These are phyloP conservation scores for Parnassius orleans DNA, from an alignment of 2,888 invertebrate species.

Conservation along the genomic window DNA sequence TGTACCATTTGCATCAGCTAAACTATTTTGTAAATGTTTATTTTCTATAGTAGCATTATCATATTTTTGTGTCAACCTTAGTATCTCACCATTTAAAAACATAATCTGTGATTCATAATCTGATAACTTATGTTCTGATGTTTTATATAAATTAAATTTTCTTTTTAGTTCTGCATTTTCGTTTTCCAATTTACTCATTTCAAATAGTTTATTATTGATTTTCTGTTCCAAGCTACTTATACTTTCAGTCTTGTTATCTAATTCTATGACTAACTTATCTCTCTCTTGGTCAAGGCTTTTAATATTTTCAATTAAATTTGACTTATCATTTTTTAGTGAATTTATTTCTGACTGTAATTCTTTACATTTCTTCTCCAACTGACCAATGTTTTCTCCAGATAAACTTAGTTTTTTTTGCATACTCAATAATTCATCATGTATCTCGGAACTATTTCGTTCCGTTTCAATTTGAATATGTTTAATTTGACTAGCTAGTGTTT, in stretches of 20 bases:
- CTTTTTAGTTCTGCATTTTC: slow-evolving; percentile 79
- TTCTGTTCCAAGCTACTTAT: slow-evolving; percentile 84
- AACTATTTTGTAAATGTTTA: slow-evolving; percentile 87
- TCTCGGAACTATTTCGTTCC: slow-evolving; percentile 85
- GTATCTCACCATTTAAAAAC: slow-evolving; percentile 81
- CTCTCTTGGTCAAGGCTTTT: slow-evolving; percentile 86
- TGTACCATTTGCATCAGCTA: slow-evolving; percentile 84
- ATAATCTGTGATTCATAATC: slow-evolving; percentile 78
- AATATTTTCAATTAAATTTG: slow-evolving; percentile 82
- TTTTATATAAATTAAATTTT: slow-evolving; percentile 67
- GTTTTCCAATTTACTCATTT: slow-evolving; percentile 76
- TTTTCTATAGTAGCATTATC: slow-evolving; percentile 84
- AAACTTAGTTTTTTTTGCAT: slow-evolving; percentile 83
- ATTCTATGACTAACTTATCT: slow-evolving; percentile 83
- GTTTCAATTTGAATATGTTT: slow-evolving; percentile 89
- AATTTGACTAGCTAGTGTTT: slow-evolving; percentile 71
- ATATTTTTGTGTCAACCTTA: slow-evolving; percentile 75
- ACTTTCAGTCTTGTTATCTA: slow-evolving; percentile 88
- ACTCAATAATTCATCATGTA: slow-evolving; percentile 84
- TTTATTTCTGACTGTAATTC: slow-evolving; percentile 82
- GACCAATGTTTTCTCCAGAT: slow-evolving; percentile 79
- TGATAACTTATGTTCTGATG: slow-evolving; percentile 72
- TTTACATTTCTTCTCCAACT: slow-evolving; percentile 81
- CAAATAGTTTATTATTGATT: slow-evolving; percentile 80
- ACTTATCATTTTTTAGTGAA: slow-evolving; percentile 83